Conservation (phyloP, 30 jellyfish, hydroid and myxozoan species). For the Cassiopea andromeda region DNA sequence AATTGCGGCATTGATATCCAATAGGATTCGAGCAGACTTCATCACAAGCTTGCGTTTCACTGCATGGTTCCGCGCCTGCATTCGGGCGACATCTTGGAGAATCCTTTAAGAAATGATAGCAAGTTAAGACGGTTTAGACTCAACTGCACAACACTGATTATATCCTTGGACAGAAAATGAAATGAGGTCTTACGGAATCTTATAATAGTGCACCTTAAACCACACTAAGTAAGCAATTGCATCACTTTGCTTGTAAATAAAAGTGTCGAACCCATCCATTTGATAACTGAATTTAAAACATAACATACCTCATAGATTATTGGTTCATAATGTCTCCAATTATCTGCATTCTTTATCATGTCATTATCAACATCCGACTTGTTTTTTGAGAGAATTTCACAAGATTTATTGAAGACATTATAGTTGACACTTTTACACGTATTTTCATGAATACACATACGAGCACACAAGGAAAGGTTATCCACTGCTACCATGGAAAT, state of each 20-base stretch:
- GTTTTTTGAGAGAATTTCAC: constrained; percentile 16
- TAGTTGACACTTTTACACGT: constrained; percentile 24
- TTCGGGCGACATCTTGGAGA: constrained; percentile 37
- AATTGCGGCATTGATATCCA: constrained; percentile 24
- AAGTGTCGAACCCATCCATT: too few relatives aligned
- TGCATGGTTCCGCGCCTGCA: constrained; percentile 4
- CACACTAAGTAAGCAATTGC: too few relatives aligned
- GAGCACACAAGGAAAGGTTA: constrained; percentile 5
- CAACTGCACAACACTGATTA: too few relatives aligned
- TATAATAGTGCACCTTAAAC: too few relatives aligned
- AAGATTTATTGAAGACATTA: neutral
- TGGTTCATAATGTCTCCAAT: constrained; percentile 21
- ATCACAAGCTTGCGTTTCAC: constrained; percentile 11
- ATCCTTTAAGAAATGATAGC: neutral
- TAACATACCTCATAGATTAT: constrained; percentile 7
- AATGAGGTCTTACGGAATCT: too few relatives aligned
- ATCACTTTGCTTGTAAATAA: too few relatives aligned
- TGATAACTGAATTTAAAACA: too few relatives aligned
- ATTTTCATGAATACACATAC: neutral
- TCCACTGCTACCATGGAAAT: neutral
- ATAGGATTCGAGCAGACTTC: constrained; percentile 26
- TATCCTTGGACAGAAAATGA: too few relatives aligned
- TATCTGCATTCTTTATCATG: neutral
- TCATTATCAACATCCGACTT: neutral
- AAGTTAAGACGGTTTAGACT: neutral